Base-by-base conservation (phyloP, 1,140 invertebrate genomes). In the Drosophila repletoides region DNA sequence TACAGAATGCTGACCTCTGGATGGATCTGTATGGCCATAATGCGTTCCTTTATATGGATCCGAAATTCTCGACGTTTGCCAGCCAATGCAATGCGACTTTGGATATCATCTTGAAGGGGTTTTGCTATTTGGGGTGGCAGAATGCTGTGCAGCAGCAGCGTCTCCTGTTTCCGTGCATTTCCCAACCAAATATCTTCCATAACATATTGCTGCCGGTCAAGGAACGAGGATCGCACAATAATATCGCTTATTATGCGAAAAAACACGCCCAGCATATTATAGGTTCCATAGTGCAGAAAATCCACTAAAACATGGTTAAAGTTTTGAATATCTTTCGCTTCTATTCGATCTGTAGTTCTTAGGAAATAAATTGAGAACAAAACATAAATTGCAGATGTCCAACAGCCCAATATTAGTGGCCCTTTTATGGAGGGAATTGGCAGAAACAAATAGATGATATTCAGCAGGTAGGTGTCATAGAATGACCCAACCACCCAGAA, bases 1-100 rank as follows among this genome's bases (percentile, higher is more conserved):
- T 98, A 99, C 1, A 99, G 91, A 70, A 99, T 98, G 56, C 95
- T 96, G 5, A 98, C 97, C 89, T 98, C 95, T 2, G 95, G 92
- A 90, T 98, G 96, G 22, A 94, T 93, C 90, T 97, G 95, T 4
- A 98, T 93, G 81, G 97, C 96, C 2, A 97, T 90, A 83, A 97
- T 94, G 59, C 96, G 96, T 88, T 72, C 61, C 3, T 10, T 38
- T 92, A 19, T 31, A 2, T 2, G 7, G 5, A 33, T 1, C 1
- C 9, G 3, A 0, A 28, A 4, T 0, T 2, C 1, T 0, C n/a
- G n/a, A 5, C 26, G 17, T 2, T 29, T 70, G 2, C 74, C 51
- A 2, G 48, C 24, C 91, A 67, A 93, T 88, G 26, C 33, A 66
- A 96, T 94, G 55, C 95, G 94, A 36, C 93, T 92, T 19, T 94